Evolutionary conservation across 2,888 invertebrate genomes (phyloP), one percentile per base, ranked within the genome.

Genomic region (Drosophila barbarae): DNA sequence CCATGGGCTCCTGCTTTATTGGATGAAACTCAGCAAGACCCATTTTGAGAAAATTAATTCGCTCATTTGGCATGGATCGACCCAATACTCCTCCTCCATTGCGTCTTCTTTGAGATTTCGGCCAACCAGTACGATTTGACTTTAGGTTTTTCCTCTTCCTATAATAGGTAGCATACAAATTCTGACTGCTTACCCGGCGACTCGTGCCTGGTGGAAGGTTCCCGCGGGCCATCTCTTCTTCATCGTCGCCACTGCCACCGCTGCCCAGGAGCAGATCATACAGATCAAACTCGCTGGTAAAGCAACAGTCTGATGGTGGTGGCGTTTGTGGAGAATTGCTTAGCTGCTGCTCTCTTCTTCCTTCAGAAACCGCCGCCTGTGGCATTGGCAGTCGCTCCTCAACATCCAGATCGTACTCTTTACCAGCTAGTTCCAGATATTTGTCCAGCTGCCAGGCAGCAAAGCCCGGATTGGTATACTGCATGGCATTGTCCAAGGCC

Each of bases 71-170:
- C 42, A 77, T 61, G 35, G 82, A 73, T 47, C 85, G 79, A 54
- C 60, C 42, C 8, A 41, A 21, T 1, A 39, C 9, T 13, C 36
- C 61, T 0, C 69, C 59, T 0, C 64, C 50, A 8, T 71, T 67
- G 10, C 79, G 67, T 12, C 85, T 79, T 55, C 84, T 72, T 21
- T 86, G 82, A 1, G 76, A 91, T 91, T 86, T 90, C 91, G 96
- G 96, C 96, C 96, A 96, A 9, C 96, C 96, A 0, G 96, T 96
- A 67, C 93, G 91, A 88, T 95, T 95, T 87, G 93, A 93, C 89
- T 94, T 93, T 2, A 86, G 78, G 61, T 79, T 87, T 72, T 88
- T 88, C n/a, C 88, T 84, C 46, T 87, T 87, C 0, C 87, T 84
- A 55, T 86, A 87, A 54, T 83, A 87, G 49, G 85, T 74, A 58